A percentile compares a stretch with the other conserved stretches of the same genome.
Evolutionary conservation across 2,888 invertebrate species (phyloP).

Genomic region (Phaonia tiefii): DNA sequence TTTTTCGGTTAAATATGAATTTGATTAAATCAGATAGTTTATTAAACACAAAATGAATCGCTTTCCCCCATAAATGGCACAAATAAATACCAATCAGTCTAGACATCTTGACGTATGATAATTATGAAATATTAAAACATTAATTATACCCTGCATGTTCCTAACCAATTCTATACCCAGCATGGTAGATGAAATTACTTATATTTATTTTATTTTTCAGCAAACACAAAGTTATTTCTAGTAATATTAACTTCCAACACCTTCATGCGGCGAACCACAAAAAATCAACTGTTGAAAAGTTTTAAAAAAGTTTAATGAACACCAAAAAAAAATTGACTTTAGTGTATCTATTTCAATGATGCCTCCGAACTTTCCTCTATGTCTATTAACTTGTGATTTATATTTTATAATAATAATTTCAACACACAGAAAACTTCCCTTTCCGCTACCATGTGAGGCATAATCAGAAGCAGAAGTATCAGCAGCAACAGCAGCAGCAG

Average conservation of each 20-base stretch:
- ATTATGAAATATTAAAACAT: neutral
- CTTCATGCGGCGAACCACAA: neutral
- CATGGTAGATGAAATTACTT: neutral
- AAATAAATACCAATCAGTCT: neutral
- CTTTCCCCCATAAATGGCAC: too few species aligned
- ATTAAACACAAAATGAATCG: too few species aligned
- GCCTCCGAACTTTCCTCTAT: neutral
- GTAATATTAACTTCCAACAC: neutral
- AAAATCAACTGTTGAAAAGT: neutral
- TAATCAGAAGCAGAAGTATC: too few species aligned
- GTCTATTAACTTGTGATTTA: slow-evolving; percentile 65
- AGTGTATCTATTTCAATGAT: slow-evolving; percentile 12
- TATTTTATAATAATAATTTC: slow-evolving; percentile 64
- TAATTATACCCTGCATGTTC: neutral
- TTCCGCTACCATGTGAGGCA: too few species aligned
- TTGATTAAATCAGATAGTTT: too few species aligned
- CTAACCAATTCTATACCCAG: neutral
- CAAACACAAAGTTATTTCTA: neutral
- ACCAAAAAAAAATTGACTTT: neutral
- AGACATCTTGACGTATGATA: neutral
- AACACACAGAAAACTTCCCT: slow-evolving; percentile 54
- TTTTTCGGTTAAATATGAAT: too few species aligned
- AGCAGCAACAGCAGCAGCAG: neutral
- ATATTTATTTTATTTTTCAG: neutral
- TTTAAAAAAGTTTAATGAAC: neutral